A percentile compares a stretch with the other conserved stretches of the same genome.
phyloP scores from a whole-genome alignment of 2,888 invertebrate species.

The Callimorpha dominula region DNA sequence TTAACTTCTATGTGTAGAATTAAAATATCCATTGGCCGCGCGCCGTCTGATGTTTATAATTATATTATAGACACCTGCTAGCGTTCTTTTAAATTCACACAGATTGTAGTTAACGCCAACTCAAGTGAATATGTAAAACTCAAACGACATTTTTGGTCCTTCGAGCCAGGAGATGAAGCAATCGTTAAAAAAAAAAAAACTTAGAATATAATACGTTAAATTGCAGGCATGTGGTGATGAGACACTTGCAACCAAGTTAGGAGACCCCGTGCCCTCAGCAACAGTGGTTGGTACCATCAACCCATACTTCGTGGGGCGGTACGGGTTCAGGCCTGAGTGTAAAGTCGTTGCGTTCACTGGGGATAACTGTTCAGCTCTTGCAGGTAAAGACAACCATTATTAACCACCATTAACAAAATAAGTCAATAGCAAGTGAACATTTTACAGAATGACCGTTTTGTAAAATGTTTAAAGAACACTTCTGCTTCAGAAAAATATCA shows the following conservation, averaged over 20 bases:
- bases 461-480: too few species aligned
- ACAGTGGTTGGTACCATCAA: slow-evolving; percentile 91
- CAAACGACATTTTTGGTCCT: background rate
- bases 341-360: slow-evolving; percentile 96
- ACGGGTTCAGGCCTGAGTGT: slow-evolving; percentile 93
- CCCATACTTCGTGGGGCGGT: slow-evolving; percentile 94
- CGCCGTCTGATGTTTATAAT: too few species aligned
- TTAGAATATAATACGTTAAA: background rate
- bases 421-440: too few species aligned
- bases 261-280: slow-evolving; percentile 90
- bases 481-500: too few species aligned
- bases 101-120: background rate
- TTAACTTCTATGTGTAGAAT: too few species aligned
- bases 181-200: too few species aligned
- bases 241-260: slow-evolving; percentile 90
- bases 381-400: slow-evolving; percentile 82
- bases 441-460: too few species aligned
- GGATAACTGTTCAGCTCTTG: slow-evolving; percentile 96
- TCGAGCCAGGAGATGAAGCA: background rate
- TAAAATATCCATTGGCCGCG: too few species aligned
- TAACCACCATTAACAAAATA: background rate
- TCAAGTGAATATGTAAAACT: background rate
- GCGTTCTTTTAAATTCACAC: too few species aligned
- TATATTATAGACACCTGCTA: too few species aligned
- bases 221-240: slow-evolving; percentile 91